These are phyloP conservation scores for Sebastes vulpes DNA, from an alignment of 2,797 vertebrate genomes.

Conservation along the genomic window DNA sequence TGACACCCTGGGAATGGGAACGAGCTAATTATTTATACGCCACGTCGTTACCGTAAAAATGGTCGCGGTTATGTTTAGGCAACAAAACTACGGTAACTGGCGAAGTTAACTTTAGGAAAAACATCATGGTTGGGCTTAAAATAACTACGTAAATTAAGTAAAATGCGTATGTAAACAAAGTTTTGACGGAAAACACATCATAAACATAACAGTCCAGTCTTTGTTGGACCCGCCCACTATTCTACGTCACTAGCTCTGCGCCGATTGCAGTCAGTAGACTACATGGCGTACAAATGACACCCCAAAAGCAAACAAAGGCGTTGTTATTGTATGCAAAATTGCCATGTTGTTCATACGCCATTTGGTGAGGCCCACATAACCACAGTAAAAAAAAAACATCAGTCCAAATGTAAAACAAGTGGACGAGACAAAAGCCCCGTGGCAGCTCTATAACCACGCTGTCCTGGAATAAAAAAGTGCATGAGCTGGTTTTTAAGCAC, in stretches of 20 bases:
- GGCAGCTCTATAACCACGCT: conserved; percentile 22
- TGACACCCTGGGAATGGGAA: fast-evolving
- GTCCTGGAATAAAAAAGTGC: conserved; percentile 51
- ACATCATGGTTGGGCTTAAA: background rate
- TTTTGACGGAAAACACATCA: too few species aligned
- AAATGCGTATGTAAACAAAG: background rate
- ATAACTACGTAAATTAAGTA: background rate
- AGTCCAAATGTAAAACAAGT: background rate
- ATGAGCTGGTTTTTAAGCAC: conserved; percentile 70
- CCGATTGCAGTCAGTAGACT: background rate
- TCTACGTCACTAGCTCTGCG: background rate
- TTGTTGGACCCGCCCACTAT: background rate
- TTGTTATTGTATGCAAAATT: background rate
- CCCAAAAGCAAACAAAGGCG: background rate
- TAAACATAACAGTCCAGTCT: too few species aligned
- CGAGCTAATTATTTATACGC: too few species aligned
- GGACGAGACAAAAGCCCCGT: conserved; percentile 40
- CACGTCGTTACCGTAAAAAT: background rate
- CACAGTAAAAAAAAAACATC: background rate
- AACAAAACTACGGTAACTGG: background rate
- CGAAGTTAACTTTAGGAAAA: too few species aligned
- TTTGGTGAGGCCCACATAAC: background rate
- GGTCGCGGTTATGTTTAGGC: background rate
- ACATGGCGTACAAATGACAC: background rate
- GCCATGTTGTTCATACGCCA: background rate